Base-by-base conservation (phyloP, 2,797 vertebrate genomes). In the Pelochelys cantorii region DNA sequence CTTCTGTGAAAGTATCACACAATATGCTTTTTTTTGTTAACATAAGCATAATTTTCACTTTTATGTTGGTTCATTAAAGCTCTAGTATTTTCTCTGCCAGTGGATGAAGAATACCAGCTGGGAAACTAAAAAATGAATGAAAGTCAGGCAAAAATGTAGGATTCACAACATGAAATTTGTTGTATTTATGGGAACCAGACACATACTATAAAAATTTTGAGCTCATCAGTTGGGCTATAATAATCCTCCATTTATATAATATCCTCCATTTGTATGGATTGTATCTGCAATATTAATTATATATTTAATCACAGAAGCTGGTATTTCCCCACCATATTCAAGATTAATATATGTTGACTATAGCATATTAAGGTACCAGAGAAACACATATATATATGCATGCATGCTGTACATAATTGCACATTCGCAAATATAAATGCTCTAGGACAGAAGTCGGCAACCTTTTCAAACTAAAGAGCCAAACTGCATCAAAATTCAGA, bases 91-190 rank as follows among this genome's bases (percentile, higher is more conserved):
- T 95, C 85, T 95, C 79, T 97, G 93, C 94, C 65, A 54, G 89
- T 91, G 79, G 90, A 86, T 95, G 60, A 87, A 97, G 89, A 91
- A 96, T 97, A 80, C 96, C 95, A 96, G 95, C 91, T 96, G 96
- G 94, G 92, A 80, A 97, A 52, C 82, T 95, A 95, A 93, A 82
- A 96, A 94, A 92, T 37, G 84, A 95, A 93, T 83, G 90, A 84
- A 95, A 96, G 92, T 88, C 83, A 93, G 65, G 78, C 29, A 0
- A n/a, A 68, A 53, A 81, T 37, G 56, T 53, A 31, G 4, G 0
- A 84, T 86, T 87, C 83, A 95, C 95, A 1, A 0, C 77, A 55
- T 1, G 3, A 91, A 91, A 94, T 95, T 65, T 93, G 75, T 90
- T 84, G 77, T 56, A 86, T 79, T 96, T 95, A 55, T 1, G 17